Evolutionary conservation across 2,797 vertebrate species (phyloP).

Genomic region (Psittacula echo): DNA sequence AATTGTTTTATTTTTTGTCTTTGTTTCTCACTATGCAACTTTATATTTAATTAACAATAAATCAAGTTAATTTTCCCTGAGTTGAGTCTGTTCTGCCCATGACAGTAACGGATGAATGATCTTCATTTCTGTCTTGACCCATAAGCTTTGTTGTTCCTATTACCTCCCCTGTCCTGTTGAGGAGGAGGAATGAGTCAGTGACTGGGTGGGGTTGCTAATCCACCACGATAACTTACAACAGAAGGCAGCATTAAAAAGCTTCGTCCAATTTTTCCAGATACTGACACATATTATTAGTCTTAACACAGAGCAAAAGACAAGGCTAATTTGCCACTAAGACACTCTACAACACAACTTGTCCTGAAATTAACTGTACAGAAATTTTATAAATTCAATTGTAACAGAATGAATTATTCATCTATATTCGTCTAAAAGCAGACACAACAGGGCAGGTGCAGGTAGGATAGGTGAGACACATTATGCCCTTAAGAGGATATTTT

Average conservation of each 20-base stretch:
- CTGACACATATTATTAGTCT: background rate
- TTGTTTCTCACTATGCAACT: background rate
- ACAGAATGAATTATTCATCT: background rate
- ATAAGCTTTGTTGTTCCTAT: background rate
- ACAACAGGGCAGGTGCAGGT: background rate
- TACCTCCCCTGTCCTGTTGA: background rate
- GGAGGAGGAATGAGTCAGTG: accelerated
- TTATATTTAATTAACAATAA: background rate
- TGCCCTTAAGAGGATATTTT: background rate
- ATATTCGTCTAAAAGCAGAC: background rate
- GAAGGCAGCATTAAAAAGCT: background rate
- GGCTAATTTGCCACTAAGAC: background rate
- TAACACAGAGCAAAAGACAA: background rate
- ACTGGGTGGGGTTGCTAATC: background rate
- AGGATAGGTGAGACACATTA: background rate
- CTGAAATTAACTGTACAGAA: slow-evolving; percentile 29
- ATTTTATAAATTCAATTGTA: slow-evolving; percentile 26
- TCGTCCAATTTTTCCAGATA: background rate
- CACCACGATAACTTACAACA: background rate
- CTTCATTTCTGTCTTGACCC: background rate
- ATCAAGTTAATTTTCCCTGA: background rate
- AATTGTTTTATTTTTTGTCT: background rate
- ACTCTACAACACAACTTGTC: background rate
- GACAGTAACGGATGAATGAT: background rate
- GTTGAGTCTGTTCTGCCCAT: background rate